Conservation (phyloP, 1,140 invertebrate genomes). For the Pteromalus puparum region DNA sequence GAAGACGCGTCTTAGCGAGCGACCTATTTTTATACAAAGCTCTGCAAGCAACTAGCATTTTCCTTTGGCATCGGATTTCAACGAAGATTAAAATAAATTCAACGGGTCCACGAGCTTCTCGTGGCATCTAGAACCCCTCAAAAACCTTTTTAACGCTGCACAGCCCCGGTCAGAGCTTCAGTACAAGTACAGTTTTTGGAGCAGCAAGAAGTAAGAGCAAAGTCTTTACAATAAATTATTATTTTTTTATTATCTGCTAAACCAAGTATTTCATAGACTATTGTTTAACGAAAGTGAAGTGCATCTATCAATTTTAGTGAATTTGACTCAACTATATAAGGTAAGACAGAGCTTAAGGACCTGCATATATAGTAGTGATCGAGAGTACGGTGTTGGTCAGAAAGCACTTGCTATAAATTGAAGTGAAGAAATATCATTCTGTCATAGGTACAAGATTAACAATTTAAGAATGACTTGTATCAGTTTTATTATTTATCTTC, state of each 20-base stretch:
- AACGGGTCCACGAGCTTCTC: slow-evolving; percentile 36
- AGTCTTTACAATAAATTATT: neutral
- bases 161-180: slow-evolving; percentile 30
- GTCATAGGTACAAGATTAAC: too few species aligned
- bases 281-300: slow-evolving; percentile 24
- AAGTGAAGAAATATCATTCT: too few species aligned
- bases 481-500: too few species aligned
- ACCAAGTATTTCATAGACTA: neutral
- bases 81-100: slow-evolving; percentile 59
- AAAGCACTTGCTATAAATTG: too few species aligned
- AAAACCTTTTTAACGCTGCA: slow-evolving; percentile 54
- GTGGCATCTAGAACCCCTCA: slow-evolving; percentile 55
- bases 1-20: slow-evolving; percentile 5
- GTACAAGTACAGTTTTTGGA: slow-evolving; percentile 34
- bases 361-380: too few species aligned
- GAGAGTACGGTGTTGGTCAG: too few species aligned
- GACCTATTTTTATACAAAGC: slow-evolving; percentile 48
- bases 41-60: neutral
- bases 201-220: neutral
- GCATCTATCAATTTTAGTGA: slow-evolving; percentile 18
- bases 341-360: neutral
- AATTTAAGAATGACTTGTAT: too few species aligned
- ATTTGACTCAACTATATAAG: neutral
- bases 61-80: slow-evolving; percentile 43
- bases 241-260: neutral